phyloP scores from a whole-genome alignment of 53 echinoderm and acorn worm species.

The Echinarachnius parma region DNA sequence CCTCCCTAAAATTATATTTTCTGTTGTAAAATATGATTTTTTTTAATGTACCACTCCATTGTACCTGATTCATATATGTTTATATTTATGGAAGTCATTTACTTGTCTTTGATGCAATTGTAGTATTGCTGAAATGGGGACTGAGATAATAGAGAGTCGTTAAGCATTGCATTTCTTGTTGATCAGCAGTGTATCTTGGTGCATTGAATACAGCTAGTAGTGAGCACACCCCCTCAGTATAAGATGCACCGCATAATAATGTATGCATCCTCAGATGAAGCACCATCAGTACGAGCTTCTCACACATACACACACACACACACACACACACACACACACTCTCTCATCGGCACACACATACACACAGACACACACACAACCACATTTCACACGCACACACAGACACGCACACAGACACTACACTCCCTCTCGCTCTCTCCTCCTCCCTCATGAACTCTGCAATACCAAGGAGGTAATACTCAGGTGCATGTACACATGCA shows the following conservation, averaged over 20 bases:
- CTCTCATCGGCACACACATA: neutral
- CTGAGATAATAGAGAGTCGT: neutral
- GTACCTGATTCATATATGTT: too few species aligned
- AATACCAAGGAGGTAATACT: too few species aligned
- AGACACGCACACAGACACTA: neutral
- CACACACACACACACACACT: slow-evolving; percentile 1
- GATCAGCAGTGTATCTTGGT: neutral
- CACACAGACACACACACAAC: neutral
- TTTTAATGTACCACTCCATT: too few species aligned
- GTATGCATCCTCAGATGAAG: slow-evolving; percentile 16
- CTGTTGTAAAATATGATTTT: neutral
- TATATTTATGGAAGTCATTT: too few species aligned
- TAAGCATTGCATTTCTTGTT: neutral
- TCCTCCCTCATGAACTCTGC: slow-evolving; percentile 10
- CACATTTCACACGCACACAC: neutral
- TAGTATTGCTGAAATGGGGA: too few species aligned
- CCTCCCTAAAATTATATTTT: too few species aligned
- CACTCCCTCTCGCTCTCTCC: neutral
- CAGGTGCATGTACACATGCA: slow-evolving; percentile 19
- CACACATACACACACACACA: slow-evolving; percentile 19
- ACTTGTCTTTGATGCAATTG: too few species aligned
- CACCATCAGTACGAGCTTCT: too few species aligned
- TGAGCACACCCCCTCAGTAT: slow-evolving; percentile 5
- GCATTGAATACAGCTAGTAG: slow-evolving; percentile 9
- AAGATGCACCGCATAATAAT: neutral